Conservation (phyloP, 2,797 vertebrate species). For the Margarornis squamiger region DNA sequence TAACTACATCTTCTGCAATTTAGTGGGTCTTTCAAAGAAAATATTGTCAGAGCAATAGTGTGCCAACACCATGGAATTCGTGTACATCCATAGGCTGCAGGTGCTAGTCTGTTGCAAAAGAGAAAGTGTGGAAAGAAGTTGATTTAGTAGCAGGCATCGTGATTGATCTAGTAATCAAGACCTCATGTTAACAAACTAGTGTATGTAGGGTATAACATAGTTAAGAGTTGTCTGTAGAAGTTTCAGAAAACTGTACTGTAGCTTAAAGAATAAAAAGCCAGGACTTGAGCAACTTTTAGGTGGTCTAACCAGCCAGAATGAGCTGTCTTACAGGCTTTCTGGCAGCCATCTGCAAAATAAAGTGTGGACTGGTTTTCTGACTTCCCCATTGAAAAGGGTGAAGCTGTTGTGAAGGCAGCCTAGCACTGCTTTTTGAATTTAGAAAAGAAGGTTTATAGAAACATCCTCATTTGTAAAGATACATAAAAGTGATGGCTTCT, state of each 20-base stretch:
- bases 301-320: not conserved
- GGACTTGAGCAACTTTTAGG: not conserved
- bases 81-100: not conserved
- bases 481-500: not conserved
- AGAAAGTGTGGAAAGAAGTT: not conserved
- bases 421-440: not conserved
- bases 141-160: not conserved
- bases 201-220: not conserved
- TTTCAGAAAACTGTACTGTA: not conserved
- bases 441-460: not conserved
- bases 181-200: not conserved
- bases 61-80: not conserved
- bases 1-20: not conserved
- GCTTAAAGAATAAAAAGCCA: not conserved
- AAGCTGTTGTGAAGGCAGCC: not conserved
- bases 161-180: not conserved
- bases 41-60: not conserved
- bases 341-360: not conserved
- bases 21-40: not conserved
- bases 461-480: not conserved
- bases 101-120: not conserved
- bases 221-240: not conserved
- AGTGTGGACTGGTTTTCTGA: not conserved
- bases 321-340: not conserved
- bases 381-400: not conserved